Evolutionary conservation across 1,140 invertebrate species (phyloP).

Genomic region (Trichogramma pretiosum): DNA sequence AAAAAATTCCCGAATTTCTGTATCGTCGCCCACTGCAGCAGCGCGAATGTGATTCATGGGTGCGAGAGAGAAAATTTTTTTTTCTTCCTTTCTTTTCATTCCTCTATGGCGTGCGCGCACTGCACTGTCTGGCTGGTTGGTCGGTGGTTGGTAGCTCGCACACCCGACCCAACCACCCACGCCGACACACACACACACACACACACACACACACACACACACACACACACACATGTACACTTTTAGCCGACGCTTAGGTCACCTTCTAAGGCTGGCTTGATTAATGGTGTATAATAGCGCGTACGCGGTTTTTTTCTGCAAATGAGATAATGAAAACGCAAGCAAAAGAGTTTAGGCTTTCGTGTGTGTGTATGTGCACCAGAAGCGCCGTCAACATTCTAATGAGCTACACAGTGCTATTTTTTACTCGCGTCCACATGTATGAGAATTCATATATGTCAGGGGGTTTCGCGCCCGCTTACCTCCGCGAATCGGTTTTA

Average conservation of each 20-base stretch:
- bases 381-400: not conserved
- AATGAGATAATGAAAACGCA: slow-evolving; percentile 6
- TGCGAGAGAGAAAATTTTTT: not conserved
- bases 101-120: too few relatives aligned
- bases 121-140: too few relatives aligned
- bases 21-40: too few relatives aligned
- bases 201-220: not conserved
- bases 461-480: not conserved
- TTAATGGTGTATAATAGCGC: too few relatives aligned
- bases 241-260: not conserved
- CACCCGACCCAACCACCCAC: not conserved
- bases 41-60: slow-evolving; percentile 3
- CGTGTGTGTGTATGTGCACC: too few relatives aligned
- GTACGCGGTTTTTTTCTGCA: too few relatives aligned
- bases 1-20: too few relatives aligned
- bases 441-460: not conserved
- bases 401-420: not conserved
- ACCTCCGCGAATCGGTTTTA: not conserved
- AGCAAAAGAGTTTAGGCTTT: not conserved
- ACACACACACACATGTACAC: not conserved
- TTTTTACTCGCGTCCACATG: not conserved
- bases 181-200: not conserved
- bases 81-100: too few relatives aligned
- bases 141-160: not conserved
- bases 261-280: not conserved